Evolutionary conservation across 2,113 vertebrate genomes (phyloP).

Genomic region (Sceloporus tristichus): DNA sequence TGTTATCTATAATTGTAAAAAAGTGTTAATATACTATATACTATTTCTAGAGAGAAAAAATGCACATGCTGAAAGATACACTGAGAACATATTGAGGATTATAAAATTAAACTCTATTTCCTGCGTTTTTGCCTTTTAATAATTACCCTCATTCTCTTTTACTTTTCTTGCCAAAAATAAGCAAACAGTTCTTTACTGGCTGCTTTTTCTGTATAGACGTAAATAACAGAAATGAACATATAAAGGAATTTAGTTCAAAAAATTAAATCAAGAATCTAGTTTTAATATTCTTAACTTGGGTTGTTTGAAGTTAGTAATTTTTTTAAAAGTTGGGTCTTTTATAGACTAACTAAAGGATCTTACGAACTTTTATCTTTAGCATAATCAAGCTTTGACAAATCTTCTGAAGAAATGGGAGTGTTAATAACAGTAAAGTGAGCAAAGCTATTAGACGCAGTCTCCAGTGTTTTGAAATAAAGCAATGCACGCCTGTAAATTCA

Average conservation of each 20-base stretch:
- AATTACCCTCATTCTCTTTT: constrained; percentile 31
- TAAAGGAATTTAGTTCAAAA: constrained; percentile 62
- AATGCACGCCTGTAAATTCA: constrained; percentile 66
- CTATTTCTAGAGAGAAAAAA: too few species aligned
- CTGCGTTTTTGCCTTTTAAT: background rate
- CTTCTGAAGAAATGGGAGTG: constrained; percentile 52
- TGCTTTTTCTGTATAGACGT: background rate
- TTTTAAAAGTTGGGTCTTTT: constrained; percentile 51
- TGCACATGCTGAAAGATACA: background rate
- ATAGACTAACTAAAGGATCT: constrained; percentile 61
- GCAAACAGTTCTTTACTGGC: constrained; percentile 10
- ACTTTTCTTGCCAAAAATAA: constrained; percentile 38
- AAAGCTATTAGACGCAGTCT: constrained; percentile 64
- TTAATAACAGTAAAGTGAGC: constrained; percentile 65
- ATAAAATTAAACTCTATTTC: constrained; percentile 31
- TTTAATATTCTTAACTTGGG: constrained; percentile 60
- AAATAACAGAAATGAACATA: background rate
- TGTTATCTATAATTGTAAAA: too few species aligned
- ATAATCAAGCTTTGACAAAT: constrained; percentile 52
- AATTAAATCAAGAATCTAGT: constrained; percentile 21
- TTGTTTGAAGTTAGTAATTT: constrained; percentile 56
- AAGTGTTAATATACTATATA: too few species aligned
- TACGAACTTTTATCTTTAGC: constrained; percentile 43
- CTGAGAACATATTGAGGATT: background rate
- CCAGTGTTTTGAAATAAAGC: constrained; percentile 69